Evolutionary conservation across 2,797 vertebrate species (phyloP).

Genomic region (Lemur catta): DNA sequence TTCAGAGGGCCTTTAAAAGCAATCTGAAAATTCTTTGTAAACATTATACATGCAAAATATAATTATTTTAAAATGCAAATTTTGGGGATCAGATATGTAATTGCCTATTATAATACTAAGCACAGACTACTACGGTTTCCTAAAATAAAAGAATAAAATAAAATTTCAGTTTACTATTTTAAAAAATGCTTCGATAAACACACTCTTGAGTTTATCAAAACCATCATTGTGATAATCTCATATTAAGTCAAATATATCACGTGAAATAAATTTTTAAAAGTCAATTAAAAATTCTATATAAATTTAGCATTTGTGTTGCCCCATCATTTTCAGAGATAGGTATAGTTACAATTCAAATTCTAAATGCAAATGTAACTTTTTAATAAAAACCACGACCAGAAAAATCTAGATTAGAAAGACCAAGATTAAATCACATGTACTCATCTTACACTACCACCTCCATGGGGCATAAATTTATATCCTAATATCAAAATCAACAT

Average conservation of each 20-base stretch:
- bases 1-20: neutral
- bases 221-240: neutral
- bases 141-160: constrained; percentile 32
- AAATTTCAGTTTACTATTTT: neutral
- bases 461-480: neutral
- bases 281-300: neutral
- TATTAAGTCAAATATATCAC: neutral
- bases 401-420: neutral
- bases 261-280: neutral
- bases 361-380: neutral
- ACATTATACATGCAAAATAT: neutral
- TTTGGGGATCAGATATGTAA: neutral
- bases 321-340: neutral
- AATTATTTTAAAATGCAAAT: neutral
- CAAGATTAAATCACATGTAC: neutral
- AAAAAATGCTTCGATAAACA: neutral
- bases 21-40: neutral
- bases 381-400: neutral
- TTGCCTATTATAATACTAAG: neutral
- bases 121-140: neutral
- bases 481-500: neutral
- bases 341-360: neutral
- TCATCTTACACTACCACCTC: neutral
- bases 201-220: neutral
- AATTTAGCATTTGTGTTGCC: neutral